Evolutionary conservation across 2,113 vertebrate genomes (phyloP), one percentile per base, ranked within the genome.

Genomic region (Cyprinodon tularosa): DNA sequence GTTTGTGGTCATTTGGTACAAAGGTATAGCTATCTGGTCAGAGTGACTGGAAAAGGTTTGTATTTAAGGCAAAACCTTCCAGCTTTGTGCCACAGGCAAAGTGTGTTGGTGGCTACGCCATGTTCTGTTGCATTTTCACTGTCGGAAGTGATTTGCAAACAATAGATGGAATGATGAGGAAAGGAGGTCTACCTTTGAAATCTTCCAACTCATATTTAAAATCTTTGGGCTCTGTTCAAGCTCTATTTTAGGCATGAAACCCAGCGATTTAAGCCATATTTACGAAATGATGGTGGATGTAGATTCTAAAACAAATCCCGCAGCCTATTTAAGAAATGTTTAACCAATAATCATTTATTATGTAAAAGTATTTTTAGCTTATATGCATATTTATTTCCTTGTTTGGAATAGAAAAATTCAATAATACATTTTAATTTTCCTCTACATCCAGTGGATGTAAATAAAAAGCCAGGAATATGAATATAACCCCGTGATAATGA

Each of bases 401-500:
- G 9, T 42, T 4, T 42, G 42, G 11, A 45, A 7, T 45, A 11
- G 9, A 45, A 11, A 45, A 10, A 45, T 0, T 45, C 44, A 11
- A 10, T 7, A 45, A 45, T 45, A 11, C 9, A 10, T 45, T 45
- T 11, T 1, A 45, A 45, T 45, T 45, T 45, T 7, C 9, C 9
- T 45, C 12, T 10, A 45, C 50, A 20, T 57, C 50, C n/a, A 20
- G 3, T 2, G 50, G 50, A n/a, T n/a, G 9, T n/a, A 57, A 20
- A 57, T 57, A 57, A 57, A 57, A 57, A 7, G 17, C 17, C 20
- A 6, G n/a, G 6, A 57, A 83, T 89, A 83, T 79, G 73, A 76
- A 80, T 84, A 78, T 74, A 74, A 80, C 78, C 66, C 73, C 45
- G 40, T 84, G 83, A 90, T 84, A 78, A 74, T 86, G 70, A 85